Evolutionary conservation across 2,113 vertebrate species (phyloP).

Genomic region (Monarcha castaneiventris): DNA sequence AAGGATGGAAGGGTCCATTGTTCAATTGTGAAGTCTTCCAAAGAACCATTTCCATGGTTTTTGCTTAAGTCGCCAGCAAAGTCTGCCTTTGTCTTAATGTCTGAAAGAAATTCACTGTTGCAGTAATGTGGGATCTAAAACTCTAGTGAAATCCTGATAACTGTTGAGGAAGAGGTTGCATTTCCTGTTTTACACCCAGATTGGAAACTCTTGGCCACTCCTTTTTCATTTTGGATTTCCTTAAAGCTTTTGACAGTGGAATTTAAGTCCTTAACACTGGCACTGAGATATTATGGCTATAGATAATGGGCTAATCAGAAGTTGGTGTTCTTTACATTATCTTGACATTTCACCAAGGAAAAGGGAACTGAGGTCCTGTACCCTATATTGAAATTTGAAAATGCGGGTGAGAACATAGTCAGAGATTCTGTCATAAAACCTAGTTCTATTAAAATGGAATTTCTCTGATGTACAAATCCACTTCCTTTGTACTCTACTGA

Average conservation of each 20-base stretch:
- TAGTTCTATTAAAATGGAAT: not conserved
- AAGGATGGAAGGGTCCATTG: not conserved
- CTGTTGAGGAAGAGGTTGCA: not conserved
- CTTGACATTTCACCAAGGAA: not conserved
- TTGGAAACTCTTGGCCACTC: not conserved
- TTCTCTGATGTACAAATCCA: not conserved
- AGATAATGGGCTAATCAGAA: not conserved
- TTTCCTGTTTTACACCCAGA: not conserved
- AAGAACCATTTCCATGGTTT: not conserved
- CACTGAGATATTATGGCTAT: not conserved
- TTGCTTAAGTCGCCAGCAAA: not conserved
- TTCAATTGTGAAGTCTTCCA: not conserved
- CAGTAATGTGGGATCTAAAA: not conserved
- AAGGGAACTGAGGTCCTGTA: not conserved
- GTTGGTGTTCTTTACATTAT: not conserved
- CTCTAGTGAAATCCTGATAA: not conserved
- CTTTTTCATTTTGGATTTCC: not conserved
- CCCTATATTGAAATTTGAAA: not conserved
- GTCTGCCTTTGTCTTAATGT: not conserved
- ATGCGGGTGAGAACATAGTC: not conserved
- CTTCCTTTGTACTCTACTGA: not conserved
- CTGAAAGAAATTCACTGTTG: not conserved
- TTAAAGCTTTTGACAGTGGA: not conserved
- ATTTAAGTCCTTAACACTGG: not conserved
- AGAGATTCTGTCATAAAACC: not conserved